Evolutionary conservation across 1,140 invertebrate genomes (phyloP).

Genomic region (Galendromus occidentalis): DNA sequence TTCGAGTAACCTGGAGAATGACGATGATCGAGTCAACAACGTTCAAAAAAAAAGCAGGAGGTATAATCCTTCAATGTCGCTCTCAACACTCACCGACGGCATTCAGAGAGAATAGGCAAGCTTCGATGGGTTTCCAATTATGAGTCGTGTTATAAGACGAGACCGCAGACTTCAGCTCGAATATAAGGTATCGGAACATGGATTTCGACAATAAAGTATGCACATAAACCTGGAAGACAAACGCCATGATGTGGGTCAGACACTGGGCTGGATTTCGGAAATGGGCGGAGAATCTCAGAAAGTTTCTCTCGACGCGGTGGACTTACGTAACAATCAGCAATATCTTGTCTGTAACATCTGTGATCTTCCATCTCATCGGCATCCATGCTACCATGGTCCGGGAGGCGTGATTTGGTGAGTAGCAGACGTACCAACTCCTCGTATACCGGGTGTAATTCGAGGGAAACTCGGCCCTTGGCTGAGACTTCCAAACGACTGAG

Average conservation of each 20-base stretch:
- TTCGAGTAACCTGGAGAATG: too few relatives aligned
- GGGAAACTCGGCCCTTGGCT: not conserved
- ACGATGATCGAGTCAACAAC: too few relatives aligned
- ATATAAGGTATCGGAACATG: not conserved
- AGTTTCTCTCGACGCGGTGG: too few relatives aligned
- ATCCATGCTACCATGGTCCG: not conserved
- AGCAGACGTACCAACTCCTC: not conserved
- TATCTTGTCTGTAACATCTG: not conserved
- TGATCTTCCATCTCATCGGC: not conserved
- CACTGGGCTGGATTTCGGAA: too few relatives aligned
- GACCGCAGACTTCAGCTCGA: not conserved
- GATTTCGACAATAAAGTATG: not conserved
- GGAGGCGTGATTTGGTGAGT: not conserved
- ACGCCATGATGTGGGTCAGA: too few relatives aligned
- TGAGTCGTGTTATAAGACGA: not conserved
- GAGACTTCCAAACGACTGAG: not conserved
- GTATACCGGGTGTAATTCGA: not conserved
- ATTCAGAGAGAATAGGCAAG: not conserved
- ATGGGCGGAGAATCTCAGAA: too few relatives aligned
- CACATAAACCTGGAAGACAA: not conserved
- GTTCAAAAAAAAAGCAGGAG: too few relatives aligned
- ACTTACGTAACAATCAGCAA: conserved; percentile 1
- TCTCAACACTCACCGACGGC: not conserved
- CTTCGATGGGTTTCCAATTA: not conserved
- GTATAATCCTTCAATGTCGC: too few relatives aligned